Evolutionary conservation across 2,113 vertebrate genomes (phyloP).

Genomic region (Camelus dromedarius): DNA sequence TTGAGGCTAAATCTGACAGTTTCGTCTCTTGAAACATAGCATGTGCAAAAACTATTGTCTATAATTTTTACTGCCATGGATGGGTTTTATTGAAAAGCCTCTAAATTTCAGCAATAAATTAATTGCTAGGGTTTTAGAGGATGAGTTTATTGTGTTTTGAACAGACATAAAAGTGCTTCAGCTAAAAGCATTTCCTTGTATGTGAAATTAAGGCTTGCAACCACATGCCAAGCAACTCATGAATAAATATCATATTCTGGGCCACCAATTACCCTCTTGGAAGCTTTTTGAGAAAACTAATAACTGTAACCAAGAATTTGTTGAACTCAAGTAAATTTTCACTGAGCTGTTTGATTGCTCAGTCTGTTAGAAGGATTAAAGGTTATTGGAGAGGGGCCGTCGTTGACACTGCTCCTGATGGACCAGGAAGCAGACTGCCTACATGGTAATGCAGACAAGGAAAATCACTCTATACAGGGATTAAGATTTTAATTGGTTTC

Average conservation of each 20-base stretch:
- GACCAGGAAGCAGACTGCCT: neutral
- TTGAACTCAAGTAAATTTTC: slow-evolving; percentile 63
- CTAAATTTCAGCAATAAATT: slow-evolving; percentile 39
- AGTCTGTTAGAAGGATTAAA: slow-evolving; percentile 26
- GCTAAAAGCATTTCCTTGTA: slow-evolving; percentile 61
- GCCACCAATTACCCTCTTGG: slow-evolving; percentile 27
- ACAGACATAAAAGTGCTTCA: slow-evolving; percentile 35
- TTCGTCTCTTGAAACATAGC: neutral
- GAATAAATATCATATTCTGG: slow-evolving; percentile 56
- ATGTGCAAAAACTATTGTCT: slow-evolving; percentile 26
- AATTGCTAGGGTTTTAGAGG: slow-evolving; percentile 36
- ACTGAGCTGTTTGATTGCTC: slow-evolving; percentile 36
- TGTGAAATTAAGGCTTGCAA: slow-evolving; percentile 42
- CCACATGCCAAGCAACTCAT: slow-evolving; percentile 42
- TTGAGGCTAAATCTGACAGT: neutral
- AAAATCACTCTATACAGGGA: slow-evolving; percentile 15
- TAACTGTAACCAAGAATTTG: slow-evolving; percentile 33
- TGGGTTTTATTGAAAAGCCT: neutral
- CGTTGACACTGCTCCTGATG: neutral
- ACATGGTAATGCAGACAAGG: neutral
- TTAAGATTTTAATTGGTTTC: slow-evolving; percentile 71
- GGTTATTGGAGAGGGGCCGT: neutral
- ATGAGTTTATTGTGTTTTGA: neutral
- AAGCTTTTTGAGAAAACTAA: slow-evolving; percentile 71
- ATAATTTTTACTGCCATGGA: neutral